These are phyloP conservation scores for Cecropterus lyciades DNA, from an alignment of 1,140 invertebrate genomes.

Conservation along the genomic window DNA sequence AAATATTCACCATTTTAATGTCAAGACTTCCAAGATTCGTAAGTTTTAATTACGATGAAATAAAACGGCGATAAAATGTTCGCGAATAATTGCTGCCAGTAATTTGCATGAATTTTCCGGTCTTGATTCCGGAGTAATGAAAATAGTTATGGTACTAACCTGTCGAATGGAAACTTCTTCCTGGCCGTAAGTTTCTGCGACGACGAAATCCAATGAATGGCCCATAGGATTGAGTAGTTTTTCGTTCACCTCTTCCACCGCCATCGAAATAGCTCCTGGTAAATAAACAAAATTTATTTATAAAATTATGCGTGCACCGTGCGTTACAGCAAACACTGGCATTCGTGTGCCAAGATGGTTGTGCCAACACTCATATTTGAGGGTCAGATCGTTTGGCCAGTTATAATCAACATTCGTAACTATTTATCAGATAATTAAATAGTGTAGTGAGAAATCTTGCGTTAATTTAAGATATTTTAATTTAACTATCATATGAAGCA, in stretches of 20 bases:
- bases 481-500: background rate
- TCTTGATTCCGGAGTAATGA: background rate
- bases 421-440: conserved; percentile 6
- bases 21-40: background rate
- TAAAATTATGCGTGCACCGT: conserved; percentile 11
- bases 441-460: background rate
- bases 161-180: conserved; percentile 93
- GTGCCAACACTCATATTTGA: conserved; percentile 38
- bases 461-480: background rate
- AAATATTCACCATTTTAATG: background rate
- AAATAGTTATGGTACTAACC: conserved; percentile 79
- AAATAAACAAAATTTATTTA: conserved; percentile 36
- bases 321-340: conserved; percentile 21
- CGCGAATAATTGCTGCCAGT: background rate
- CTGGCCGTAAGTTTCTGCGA: conserved; percentile 96
- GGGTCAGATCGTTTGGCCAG: conserved; percentile 41
- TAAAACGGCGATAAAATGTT: background rate
- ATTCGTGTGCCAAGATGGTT: conserved; percentile 40
- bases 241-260: conserved; percentile 89
- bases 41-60: background rate
- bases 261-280: conserved; percentile 93
- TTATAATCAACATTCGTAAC: conserved; percentile 17
- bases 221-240: conserved; percentile 86
- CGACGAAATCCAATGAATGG: conserved; percentile 91
- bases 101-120: too few relatives aligned